Conservation (phyloP, 2,113 vertebrate genomes). For the Coptodon bakossiorum region DNA sequence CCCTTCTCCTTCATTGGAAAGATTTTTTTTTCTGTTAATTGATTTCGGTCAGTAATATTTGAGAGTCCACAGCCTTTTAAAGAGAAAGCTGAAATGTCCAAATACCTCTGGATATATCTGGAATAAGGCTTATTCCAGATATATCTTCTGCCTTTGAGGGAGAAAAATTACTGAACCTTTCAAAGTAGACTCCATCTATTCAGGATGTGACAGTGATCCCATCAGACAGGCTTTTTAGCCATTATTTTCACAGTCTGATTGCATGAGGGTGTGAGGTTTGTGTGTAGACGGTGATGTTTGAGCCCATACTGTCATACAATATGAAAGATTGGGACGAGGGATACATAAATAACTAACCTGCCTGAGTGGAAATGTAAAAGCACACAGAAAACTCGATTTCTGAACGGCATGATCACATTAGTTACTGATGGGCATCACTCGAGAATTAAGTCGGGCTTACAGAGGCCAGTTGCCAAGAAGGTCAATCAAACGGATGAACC, state of each 20-base stretch:
- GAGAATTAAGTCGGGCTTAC: background rate
- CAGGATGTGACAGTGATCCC: background rate
- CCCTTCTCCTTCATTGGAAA: background rate
- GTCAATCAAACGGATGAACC: background rate
- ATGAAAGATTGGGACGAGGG: background rate
- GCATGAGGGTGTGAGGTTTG: background rate
- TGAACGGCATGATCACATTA: background rate
- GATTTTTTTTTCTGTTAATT: background rate
- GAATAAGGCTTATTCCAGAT: background rate
- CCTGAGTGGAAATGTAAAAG: background rate
- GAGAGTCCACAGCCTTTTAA: background rate
- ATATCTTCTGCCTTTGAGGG: background rate
- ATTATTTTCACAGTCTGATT: background rate
- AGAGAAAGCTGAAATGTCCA: background rate
- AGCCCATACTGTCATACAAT: background rate
- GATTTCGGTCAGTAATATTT: background rate
- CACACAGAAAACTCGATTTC: background rate
- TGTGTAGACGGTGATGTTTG: background rate
- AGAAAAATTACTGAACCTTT: background rate
- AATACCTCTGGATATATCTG: accelerated
- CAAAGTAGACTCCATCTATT: background rate
- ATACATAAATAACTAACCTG: background rate
- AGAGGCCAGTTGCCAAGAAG: background rate
- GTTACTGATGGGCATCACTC: background rate
- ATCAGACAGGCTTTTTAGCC: background rate